Base-by-base conservation (phyloP, 2,888 invertebrate genomes). In the Drosophila mimica region DNA sequence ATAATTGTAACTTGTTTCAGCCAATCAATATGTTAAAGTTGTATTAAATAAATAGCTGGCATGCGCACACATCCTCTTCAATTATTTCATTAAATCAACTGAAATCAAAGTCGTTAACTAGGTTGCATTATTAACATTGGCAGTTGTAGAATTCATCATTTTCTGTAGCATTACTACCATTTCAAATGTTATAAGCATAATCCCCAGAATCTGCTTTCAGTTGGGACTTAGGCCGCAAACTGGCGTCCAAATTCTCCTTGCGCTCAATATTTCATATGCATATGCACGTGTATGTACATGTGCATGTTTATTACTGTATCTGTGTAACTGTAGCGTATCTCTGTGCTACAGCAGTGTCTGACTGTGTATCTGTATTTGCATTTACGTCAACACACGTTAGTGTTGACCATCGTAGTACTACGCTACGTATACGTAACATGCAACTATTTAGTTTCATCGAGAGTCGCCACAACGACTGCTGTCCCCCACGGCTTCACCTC, bases 351-450 rank as follows among this genome's bases (percentile, higher is more conserved):
- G 51, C 51, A 51, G 13, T 70, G 25, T 62, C 43, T 68, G 43
- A 53, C 30, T 57, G 33, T 57, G 49, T 48, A 75, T 58, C 48
- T 67, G 71, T 48, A 80, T 85, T 80, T 82, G 82, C 78, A 83
- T 82, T 80, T 78, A 69, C 67, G 81, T 87, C 82, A 66, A 73
- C 56, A 69, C 81, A 71, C 70, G 51, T 67, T 67, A 56, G 64
- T 62, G 64, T 38, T 61, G 56, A 33, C 53, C 71, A 48, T 34
- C 66, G 70, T 69, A 70, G 74, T 63, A 71, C 77, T 69, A 88
- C 80, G 80, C 77, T 87, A 56, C 91, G 91, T 90, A 89, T 89
- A 89, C 89, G 91, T 91, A 89, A 91, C 78, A 75, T 85, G 89
- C 79, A 78, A 78, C 85, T 79, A 80, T 81, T 79, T 58, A 68